phyloP scores from a whole-genome alignment of 2,888 invertebrate genomes.

The Strigamia transsilvanica region DNA sequence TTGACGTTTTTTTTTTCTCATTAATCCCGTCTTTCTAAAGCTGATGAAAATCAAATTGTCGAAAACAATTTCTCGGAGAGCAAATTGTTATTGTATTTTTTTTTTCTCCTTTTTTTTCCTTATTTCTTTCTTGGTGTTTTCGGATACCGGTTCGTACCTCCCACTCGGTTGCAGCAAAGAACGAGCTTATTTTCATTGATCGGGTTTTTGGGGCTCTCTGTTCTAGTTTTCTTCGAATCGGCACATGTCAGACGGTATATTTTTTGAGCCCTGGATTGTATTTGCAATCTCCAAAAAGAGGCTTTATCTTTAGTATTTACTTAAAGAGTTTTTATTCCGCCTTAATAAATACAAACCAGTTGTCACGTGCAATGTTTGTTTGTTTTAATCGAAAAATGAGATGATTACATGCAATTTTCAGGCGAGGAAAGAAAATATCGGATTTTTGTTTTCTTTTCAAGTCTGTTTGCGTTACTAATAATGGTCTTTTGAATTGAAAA shows the following conservation, averaged over 20 bases:
- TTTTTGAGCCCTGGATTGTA: background rate
- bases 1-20: background rate
- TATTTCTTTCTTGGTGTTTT: background rate
- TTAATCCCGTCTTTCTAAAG: background rate
- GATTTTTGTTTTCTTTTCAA: background rate
- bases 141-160: background rate
- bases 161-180: background rate
- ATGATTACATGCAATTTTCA: background rate
- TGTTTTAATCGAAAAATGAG: background rate
- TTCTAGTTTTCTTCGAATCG: background rate
- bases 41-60: background rate
- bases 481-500: background rate
- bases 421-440: background rate
- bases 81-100: background rate
- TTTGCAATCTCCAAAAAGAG: background rate
- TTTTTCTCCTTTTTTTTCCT: background rate
- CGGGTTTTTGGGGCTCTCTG: background rate
- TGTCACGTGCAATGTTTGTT: background rate
- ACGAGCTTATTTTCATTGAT: slow-evolving; percentile 10
- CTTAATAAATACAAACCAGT: background rate
- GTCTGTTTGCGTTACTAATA: background rate
- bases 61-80: background rate
- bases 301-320: background rate
- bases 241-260: background rate
- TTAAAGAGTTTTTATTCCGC: background rate